Evolutionary conservation across 1,140 invertebrate genomes (phyloP).

Genomic region (Panulirus ornatus): DNA sequence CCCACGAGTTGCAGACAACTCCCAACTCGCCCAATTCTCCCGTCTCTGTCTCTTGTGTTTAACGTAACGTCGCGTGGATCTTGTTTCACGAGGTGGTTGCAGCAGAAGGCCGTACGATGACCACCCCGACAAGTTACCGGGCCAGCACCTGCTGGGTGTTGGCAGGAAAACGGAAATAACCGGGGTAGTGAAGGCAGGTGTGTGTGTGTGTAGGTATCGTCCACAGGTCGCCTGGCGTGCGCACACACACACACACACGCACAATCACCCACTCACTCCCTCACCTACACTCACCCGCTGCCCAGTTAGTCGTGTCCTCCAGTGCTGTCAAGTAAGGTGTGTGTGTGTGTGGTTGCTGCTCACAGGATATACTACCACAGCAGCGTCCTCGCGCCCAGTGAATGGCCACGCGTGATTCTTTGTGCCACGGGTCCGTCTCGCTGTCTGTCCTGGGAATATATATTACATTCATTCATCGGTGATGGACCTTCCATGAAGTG

Average conservation of each 20-base stretch:
- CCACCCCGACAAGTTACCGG: slow-evolving; percentile 20
- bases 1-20: slow-evolving; percentile 37
- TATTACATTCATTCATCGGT: no score
- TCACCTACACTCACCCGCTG: slow-evolving; percentile 38
- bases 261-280: slow-evolving; percentile 54
- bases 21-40: not conserved
- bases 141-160: slow-evolving; percentile 50
- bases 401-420: no score
- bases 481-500: no score
- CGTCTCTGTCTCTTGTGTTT: not conserved
- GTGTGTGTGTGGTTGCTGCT: not conserved
- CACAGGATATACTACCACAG: not conserved
- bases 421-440: no score
- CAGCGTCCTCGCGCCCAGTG: not conserved
- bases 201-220: not conserved
- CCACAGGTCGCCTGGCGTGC: not conserved
- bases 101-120: not conserved
- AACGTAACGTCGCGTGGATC: not conserved
- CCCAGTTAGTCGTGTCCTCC: slow-evolving; percentile 23
- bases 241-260: slow-evolving; percentile 37
- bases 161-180: slow-evolving; percentile 64
- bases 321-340: slow-evolving; percentile 20
- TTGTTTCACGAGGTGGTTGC: not conserved
- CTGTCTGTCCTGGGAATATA: no score
- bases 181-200: slow-evolving; percentile 48